Percentiles rank a stretch among this genome's conserved stretches.
These are phyloP conservation scores for Sparus aurata DNA, from an alignment of 2,797 vertebrate genomes.

Conservation along the genomic window DNA sequence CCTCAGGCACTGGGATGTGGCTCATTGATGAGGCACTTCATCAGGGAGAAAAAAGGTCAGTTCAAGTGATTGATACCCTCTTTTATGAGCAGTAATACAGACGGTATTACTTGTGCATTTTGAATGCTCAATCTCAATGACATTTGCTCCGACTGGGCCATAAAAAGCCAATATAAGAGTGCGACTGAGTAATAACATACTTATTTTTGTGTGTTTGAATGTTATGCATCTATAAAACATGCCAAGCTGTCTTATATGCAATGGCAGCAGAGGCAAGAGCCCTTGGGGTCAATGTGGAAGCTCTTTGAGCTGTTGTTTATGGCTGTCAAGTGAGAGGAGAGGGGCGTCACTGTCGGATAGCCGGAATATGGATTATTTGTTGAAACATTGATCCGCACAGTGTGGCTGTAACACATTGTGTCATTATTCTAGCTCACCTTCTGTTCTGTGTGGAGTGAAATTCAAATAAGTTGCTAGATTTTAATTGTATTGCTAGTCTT, in stretches of 20 bases:
- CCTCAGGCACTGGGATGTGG: constrained; percentile 61
- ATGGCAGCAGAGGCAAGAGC: constrained; percentile 24
- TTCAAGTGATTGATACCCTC: constrained; percentile 79
- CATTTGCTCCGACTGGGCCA: constrained; percentile 72
- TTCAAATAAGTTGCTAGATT: constrained; percentile 25
- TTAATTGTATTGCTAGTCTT: neutral
- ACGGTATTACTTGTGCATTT: constrained; percentile 75
- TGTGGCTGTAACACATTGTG: constrained; percentile 29
- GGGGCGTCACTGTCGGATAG: constrained; percentile 27
- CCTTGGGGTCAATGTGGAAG: constrained; percentile 57
- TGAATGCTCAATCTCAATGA: constrained; percentile 77
- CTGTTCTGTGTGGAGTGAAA: constrained; percentile 38
- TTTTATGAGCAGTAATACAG: constrained; percentile 76
- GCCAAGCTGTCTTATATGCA: constrained; percentile 18
- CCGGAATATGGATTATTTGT: constrained; percentile 67
- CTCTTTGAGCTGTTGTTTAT: constrained; percentile 72
- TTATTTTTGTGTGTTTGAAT: constrained; percentile 76
- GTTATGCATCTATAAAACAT: constrained; percentile 72
- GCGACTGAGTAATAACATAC: constrained; percentile 69
- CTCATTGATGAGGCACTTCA: constrained; percentile 79
- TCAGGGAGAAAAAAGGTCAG: constrained; percentile 78
- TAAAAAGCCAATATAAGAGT: constrained; percentile 71
- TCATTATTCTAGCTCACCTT: constrained; percentile 47
- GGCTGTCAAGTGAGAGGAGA: constrained; percentile 37
- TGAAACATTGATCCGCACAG: constrained; percentile 56